Conservation (phyloP, 2,797 vertebrate genomes). For the Peromyscus nudipes region DNA sequence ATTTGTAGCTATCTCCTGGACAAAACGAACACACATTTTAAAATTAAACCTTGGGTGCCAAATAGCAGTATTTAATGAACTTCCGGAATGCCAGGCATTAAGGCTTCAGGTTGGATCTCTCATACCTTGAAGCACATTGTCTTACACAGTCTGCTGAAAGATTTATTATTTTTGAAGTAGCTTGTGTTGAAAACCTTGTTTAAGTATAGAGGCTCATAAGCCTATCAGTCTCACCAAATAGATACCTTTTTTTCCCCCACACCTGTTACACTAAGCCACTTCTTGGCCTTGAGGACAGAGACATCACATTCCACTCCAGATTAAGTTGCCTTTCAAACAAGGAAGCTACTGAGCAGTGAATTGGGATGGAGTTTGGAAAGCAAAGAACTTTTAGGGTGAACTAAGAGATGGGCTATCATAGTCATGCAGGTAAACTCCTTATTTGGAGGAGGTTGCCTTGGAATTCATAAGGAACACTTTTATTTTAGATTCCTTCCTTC, state of each 20-base stretch:
- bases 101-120: slow-evolving; percentile 56
- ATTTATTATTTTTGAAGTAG: slow-evolving; percentile 67
- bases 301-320: background rate
- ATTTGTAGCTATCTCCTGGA: slow-evolving; percentile 63
- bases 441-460: background rate
- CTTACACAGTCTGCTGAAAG: slow-evolving; percentile 29
- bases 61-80: slow-evolving; percentile 37
- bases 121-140: slow-evolving; percentile 62
- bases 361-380: background rate
- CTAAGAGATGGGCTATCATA: background rate
- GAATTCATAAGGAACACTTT: background rate
- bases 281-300: slow-evolving; percentile 40
- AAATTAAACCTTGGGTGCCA: slow-evolving; percentile 65
- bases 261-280: slow-evolving; percentile 43
- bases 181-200: slow-evolving; percentile 69
- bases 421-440: background rate
- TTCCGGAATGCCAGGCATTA: slow-evolving; percentile 64
- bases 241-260: slow-evolving; percentile 6
- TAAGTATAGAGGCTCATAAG: slow-evolving; percentile 43
- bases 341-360: background rate
- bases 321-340: slow-evolving; percentile 56
- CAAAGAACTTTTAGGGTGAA: background rate
- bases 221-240: slow-evolving; percentile 21
- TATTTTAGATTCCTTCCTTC: background rate
- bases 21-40: slow-evolving; percentile 59